phyloP scores from a whole-genome alignment of 2,888 invertebrate genomes.

The Agrochola lychnidis region DNA sequence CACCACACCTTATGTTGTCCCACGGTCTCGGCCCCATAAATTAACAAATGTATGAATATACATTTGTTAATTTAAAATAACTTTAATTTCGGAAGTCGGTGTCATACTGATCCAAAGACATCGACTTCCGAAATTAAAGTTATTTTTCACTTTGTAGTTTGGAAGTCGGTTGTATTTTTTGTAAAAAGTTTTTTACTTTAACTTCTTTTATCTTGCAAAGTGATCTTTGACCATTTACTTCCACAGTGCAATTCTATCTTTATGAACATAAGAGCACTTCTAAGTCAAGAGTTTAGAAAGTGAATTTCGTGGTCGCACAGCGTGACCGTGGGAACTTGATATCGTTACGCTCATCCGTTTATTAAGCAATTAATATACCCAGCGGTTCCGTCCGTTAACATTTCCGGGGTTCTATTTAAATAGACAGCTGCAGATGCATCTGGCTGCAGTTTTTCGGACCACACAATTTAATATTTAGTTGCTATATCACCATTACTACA shows the following conservation, averaged over 20 bases:
- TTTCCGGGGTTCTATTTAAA: slow-evolving; percentile 47
- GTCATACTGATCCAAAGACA: too few species aligned
- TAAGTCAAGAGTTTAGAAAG: slow-evolving; percentile 68
- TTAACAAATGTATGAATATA: too few species aligned
- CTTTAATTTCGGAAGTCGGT: too few species aligned
- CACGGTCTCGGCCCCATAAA: too few species aligned
- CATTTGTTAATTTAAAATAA: background rate
- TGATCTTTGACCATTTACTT: background rate
- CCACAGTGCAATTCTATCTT: background rate
- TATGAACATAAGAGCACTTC: slow-evolving; percentile 16
- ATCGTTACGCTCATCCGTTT: slow-evolving; percentile 60
- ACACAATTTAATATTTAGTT: background rate
- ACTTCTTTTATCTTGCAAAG: background rate
- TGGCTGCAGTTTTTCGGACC: slow-evolving; percentile 14
- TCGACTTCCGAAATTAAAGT: too few species aligned
- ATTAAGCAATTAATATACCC: slow-evolving; percentile 59
- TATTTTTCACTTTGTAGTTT: too few species aligned
- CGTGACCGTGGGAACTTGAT: slow-evolving; percentile 67
- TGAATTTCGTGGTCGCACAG: slow-evolving; percentile 63
- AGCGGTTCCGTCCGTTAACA: slow-evolving; percentile 40
- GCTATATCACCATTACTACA: background rate
- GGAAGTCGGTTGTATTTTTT: too few species aligned
- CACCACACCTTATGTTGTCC: background rate
- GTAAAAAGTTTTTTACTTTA: too few species aligned
- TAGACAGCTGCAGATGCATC: slow-evolving; percentile 30